Evolutionary conservation across 2,888 invertebrate species (phyloP).

Genomic region (Incurvaria masculella): DNA sequence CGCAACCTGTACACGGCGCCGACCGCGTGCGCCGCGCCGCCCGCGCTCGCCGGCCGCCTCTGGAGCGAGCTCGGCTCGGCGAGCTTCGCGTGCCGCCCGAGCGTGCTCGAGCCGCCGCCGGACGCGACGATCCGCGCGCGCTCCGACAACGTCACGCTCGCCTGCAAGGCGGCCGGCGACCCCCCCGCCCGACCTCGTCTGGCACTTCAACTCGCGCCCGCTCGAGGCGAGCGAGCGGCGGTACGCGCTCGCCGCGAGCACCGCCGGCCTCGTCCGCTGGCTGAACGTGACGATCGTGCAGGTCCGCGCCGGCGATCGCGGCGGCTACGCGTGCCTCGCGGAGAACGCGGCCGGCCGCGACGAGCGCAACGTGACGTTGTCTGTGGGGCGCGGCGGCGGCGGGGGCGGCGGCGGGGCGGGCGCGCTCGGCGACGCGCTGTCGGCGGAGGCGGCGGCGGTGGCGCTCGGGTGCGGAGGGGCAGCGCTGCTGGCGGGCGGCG

Average conservation of each 20-base stretch:
- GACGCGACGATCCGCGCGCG: conserved; percentile 61
- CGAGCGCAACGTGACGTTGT: conserved; percentile 69
- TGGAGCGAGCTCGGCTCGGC: conserved; percentile 72
- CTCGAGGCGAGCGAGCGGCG: conserved; percentile 54
- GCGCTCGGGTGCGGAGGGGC: conserved; percentile 46
- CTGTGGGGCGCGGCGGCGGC: conserved; percentile 48
- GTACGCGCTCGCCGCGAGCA: conserved; percentile 44
- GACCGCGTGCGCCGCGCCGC: conserved; percentile 71
- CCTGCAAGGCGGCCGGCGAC: conserved; percentile 72
- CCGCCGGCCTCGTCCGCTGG: conserved; percentile 54
- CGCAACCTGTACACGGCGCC: conserved; percentile 73
- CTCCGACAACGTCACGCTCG: conserved; percentile 68
- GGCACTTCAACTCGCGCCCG: conserved; percentile 65
- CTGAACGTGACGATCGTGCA: conserved; percentile 67
- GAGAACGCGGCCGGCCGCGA: conserved; percentile 79
- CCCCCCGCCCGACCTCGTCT: conserved; percentile 73
- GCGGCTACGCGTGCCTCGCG: conserved; percentile 76
- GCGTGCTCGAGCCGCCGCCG: conserved; percentile 63
- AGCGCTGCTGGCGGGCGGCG: conserved; percentile 47
- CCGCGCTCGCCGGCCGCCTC: conserved; percentile 60
- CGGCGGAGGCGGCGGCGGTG: conserved; percentile 51
- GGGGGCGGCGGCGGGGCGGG: conserved; percentile 34
- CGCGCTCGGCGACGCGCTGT: conserved; percentile 47
- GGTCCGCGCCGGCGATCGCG: conserved; percentile 62
- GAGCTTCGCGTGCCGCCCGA: conserved; percentile 81